phyloP scores from a whole-genome alignment of 2,797 vertebrate genomes.

The Lophotriccus pileatus region DNA sequence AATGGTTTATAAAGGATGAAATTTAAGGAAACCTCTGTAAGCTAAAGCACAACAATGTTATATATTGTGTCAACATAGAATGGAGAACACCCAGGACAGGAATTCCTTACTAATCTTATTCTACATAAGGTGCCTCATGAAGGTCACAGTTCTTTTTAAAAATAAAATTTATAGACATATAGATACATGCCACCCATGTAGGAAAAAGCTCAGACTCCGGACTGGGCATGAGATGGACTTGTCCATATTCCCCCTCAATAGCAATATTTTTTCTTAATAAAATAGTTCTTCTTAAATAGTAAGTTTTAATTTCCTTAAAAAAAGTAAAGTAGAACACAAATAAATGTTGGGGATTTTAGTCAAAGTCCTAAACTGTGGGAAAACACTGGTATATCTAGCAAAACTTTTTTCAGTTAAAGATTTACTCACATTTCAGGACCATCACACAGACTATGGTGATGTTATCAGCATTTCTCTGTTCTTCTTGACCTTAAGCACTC shows the following conservation, averaged over 20 bases:
- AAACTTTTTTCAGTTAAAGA: neutral
- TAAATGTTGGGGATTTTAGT: neutral
- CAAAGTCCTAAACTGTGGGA: neutral
- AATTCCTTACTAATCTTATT: neutral
- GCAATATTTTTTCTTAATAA: neutral
- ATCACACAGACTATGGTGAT: neutral
- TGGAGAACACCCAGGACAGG: neutral
- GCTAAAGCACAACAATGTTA: neutral
- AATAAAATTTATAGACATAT: neutral
- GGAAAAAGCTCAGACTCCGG: neutral
- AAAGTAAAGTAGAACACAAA: neutral
- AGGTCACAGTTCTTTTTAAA: neutral
- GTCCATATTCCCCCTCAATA: neutral
- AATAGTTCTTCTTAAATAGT: neutral
- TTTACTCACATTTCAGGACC: neutral
- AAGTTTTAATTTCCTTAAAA: neutral
- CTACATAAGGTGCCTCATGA: neutral
- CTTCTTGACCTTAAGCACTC: conserved; percentile 43
- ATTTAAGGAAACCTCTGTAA: neutral
- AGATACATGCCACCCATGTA: neutral
- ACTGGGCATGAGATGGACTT: neutral
- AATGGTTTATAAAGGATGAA: neutral
- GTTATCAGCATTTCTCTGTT: conserved; percentile 16
- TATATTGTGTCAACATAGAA: neutral
- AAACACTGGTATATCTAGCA: neutral